Evolutionary conservation across 2,888 invertebrate species (phyloP).

Genomic region (Scotopteryx bipunctaria): DNA sequence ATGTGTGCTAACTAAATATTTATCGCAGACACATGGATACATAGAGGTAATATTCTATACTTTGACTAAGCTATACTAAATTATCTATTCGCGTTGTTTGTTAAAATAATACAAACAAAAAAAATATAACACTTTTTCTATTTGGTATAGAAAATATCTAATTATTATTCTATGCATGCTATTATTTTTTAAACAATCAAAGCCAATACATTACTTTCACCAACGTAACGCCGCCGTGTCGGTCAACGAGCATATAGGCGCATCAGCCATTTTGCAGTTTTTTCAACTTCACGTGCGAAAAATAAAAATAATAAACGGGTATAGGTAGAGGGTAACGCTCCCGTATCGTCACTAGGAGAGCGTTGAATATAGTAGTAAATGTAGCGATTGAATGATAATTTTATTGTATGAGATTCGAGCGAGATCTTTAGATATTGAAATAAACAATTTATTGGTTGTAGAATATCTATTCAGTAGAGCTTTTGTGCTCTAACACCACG

Average conservation of each 20-base stretch:
- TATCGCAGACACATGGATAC: conserved; percentile 9
- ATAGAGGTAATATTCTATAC: too few relatives aligned
- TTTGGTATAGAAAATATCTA: background rate
- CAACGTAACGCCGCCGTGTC: conserved; percentile 19
- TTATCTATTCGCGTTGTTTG: too few relatives aligned
- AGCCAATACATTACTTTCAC: conserved; percentile 9
- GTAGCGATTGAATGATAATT: conserved; percentile 19
- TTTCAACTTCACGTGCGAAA: conserved; percentile 41
- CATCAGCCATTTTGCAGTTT: conserved; percentile 39
- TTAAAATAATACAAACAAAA: too few relatives aligned
- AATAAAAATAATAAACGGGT: conserved; percentile 55
- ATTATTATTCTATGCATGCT: background rate
- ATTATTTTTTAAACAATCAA: too few relatives aligned
- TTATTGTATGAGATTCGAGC: background rate
- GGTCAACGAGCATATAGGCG: conserved; percentile 26
- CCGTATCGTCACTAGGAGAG: conserved; percentile 34
- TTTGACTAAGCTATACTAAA: too few relatives aligned
- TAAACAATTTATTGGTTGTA: background rate
- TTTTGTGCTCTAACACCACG: too few relatives aligned
- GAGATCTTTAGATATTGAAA: background rate
- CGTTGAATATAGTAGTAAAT: conserved; percentile 22
- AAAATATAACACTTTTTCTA: background rate
- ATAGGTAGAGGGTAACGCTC: conserved; percentile 51
- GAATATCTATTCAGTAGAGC: too few relatives aligned
- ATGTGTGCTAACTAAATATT: conserved; percentile 13